Evolutionary conservation across 2,113 vertebrate species (phyloP).

Genomic region (Anhinga rufa): DNA sequence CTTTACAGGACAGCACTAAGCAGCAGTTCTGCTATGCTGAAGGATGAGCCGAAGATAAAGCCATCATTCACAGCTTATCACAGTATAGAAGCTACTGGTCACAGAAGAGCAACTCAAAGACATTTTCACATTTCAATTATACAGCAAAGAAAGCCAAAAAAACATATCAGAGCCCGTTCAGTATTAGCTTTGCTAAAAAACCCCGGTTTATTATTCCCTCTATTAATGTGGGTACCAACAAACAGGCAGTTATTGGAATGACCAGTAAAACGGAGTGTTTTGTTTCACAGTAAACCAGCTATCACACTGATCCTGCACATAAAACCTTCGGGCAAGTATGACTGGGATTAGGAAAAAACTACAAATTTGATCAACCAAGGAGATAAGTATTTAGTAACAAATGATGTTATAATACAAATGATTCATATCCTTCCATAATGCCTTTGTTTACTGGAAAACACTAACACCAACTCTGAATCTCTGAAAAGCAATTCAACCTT

Average conservation of each 20-base stretch:
- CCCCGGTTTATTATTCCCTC: neutral
- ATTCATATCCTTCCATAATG: neutral
- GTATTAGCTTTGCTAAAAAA: neutral
- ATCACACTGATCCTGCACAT: neutral
- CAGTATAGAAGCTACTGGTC: neutral
- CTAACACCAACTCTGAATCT: neutral
- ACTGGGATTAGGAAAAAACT: neutral
- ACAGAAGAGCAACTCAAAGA: neutral
- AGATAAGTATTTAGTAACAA: neutral
- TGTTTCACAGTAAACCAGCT: neutral
- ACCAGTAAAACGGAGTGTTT: rapidly evolving
- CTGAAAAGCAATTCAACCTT: neutral
- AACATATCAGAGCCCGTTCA: neutral
- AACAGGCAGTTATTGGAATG: rapidly evolving
- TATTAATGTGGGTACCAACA: neutral
- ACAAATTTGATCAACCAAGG: neutral
- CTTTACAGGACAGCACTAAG: neutral
- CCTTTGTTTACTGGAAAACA: neutral
- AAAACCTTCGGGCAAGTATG: neutral
- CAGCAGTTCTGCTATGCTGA: neutral
- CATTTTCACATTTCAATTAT: neutral
- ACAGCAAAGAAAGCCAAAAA: neutral
- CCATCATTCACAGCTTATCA: neutral
- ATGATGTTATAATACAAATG: neutral
- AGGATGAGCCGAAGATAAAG: neutral